A percentile compares a stretch with the other conserved stretches of the same genome.
phyloP scores from a whole-genome alignment of 1,140 invertebrate genomes.

The Achatina immaculata region DNA sequence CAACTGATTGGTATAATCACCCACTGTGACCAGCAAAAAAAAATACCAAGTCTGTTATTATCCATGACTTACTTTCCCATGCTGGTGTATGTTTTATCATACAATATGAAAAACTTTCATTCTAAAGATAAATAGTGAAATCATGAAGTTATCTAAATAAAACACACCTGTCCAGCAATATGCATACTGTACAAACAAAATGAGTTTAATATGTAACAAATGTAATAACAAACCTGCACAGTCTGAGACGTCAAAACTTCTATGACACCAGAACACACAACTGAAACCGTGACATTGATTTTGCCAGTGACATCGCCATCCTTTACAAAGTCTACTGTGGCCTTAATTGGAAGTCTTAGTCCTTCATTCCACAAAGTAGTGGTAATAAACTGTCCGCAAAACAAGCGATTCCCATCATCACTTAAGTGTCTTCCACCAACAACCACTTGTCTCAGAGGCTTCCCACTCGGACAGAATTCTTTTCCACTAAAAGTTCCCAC shows the following conservation, averaged over 20 bases:
- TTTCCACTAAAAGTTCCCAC: slow-evolving; percentile 39
- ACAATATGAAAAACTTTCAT: no score
- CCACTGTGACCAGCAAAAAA: no score
- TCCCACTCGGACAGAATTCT: slow-evolving; percentile 47
- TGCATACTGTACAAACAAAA: no score
- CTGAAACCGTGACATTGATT: slow-evolving; percentile 36
- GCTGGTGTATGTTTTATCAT: no score
- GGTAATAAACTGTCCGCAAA: background rate
- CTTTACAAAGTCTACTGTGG: slow-evolving; percentile 48
- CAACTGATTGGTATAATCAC: no score
- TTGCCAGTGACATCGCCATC: slow-evolving; percentile 47
- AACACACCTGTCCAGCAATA: no score
- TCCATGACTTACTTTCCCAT: no score
- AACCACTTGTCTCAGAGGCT: slow-evolving; percentile 47
- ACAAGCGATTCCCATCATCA: background rate
- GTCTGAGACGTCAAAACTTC: background rate
- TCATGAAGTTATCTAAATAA: no score
- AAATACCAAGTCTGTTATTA: no score
- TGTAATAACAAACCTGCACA: background rate
- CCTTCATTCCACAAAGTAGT: background rate
- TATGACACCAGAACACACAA: slow-evolving; percentile 33
- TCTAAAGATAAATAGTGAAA: no score
- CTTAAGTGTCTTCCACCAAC: slow-evolving; percentile 22
- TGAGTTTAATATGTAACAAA: background rate
- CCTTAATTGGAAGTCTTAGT: slow-evolving; percentile 42